Evolutionary conservation across 1,140 invertebrate species (phyloP).

Genomic region (Ganaspis sp.): DNA sequence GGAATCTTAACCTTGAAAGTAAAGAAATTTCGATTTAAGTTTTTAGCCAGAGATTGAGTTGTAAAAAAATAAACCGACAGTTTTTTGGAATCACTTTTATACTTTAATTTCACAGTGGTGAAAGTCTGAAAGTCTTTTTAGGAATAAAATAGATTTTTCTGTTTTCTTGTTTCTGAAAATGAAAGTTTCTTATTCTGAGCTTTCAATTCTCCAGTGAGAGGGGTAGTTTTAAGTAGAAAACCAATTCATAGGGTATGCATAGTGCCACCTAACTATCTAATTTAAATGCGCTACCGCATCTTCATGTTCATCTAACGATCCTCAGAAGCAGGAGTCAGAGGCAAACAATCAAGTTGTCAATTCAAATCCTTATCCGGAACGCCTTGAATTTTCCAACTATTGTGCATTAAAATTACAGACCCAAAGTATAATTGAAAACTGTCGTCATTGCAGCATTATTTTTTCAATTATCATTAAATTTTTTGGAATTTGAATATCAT

Average conservation of each 20-base stretch:
- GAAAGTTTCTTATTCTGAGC: slow-evolving; percentile 13
- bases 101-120: too few species aligned
- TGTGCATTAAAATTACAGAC: not conserved
- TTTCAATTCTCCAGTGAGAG: not conserved
- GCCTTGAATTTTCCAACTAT: slow-evolving; percentile 29
- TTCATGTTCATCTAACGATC: slow-evolving; percentile 52
- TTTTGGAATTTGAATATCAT: too few species aligned
- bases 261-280: slow-evolving; percentile 50
- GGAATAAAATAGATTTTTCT: too few species aligned
- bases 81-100: too few species aligned
- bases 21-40: too few species aligned
- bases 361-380: slow-evolving; percentile 47
- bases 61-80: too few species aligned
- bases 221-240: slow-evolving; percentile 14
- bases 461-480: too few species aligned
- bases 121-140: too few species aligned
- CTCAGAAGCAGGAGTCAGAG: slow-evolving; percentile 52
- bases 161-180: slow-evolving; percentile 32
- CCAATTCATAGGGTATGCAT: slow-evolving; percentile 54
- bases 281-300: slow-evolving; percentile 58
- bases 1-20: too few species aligned
- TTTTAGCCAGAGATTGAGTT: too few species aligned
- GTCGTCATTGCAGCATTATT: too few species aligned
- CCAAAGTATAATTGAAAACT: not conserved
- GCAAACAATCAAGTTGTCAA: slow-evolving; percentile 64